Percentiles rank a stretch among this genome's conserved stretches.
Conservation (phyloP, 2,797 vertebrate species). For the Neosilurus hyrtlii region DNA sequence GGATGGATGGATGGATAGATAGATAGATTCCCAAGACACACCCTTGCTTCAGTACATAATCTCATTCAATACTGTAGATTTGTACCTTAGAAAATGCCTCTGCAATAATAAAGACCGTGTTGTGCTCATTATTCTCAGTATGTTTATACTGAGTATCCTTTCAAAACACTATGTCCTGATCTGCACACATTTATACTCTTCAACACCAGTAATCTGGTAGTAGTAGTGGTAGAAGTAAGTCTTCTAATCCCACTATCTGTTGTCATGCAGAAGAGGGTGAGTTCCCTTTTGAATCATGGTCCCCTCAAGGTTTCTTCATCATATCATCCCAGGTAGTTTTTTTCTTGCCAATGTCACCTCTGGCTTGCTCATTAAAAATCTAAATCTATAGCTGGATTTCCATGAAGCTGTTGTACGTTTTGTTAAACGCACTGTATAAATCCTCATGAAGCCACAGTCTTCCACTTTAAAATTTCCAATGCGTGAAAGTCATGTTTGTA, state of each 20-base stretch:
- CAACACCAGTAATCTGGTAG: not conserved
- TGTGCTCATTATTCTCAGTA: not conserved
- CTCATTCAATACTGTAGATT: not conserved
- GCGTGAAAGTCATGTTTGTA: conserved; percentile 1
- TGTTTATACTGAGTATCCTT: not conserved
- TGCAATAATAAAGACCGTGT: not conserved
- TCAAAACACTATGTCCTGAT: not conserved
- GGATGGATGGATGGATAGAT: no score
- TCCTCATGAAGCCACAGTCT: not conserved
- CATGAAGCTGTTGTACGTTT: not conserved
- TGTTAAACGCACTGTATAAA: not conserved
- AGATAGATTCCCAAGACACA: conserved; percentile 2
- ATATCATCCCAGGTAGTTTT: not conserved
- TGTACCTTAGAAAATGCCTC: not conserved
- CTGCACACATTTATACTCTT: not conserved
- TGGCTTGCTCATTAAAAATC: not conserved
- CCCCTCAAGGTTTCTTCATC: not conserved
- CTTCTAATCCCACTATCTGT: not conserved
- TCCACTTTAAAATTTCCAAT: not conserved
- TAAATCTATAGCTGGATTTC: not conserved
- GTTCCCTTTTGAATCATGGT: not conserved
- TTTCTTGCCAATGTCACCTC: not conserved
- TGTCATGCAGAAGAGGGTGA: not conserved
- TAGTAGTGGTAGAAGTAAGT: no score
- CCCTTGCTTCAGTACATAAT: not conserved